Evolutionary conservation across 2,797 vertebrate species (phyloP).

Genomic region (Labroides dimidiatus): DNA sequence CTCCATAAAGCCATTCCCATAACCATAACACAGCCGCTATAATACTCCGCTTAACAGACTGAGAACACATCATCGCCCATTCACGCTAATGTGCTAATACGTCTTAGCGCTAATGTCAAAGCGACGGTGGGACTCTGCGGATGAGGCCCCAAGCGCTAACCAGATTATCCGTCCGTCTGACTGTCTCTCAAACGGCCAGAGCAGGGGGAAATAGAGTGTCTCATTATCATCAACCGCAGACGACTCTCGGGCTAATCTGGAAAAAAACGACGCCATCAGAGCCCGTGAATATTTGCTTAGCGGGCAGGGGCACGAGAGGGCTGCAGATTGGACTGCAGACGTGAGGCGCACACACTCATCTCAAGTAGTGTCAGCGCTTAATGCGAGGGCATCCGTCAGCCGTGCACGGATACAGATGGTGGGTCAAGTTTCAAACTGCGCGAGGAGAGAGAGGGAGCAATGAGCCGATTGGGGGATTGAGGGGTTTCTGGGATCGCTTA

Average conservation of each 20-base stretch:
- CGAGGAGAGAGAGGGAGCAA: slow-evolving; percentile 42
- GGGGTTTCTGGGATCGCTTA: slow-evolving; percentile 77
- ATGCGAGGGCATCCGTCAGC: slow-evolving; percentile 62
- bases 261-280: slow-evolving; percentile 66
- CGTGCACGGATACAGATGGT: slow-evolving; percentile 63
- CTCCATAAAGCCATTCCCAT: slow-evolving; percentile 77
- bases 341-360: slow-evolving; percentile 62
- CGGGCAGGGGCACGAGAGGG: slow-evolving; percentile 39
- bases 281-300: slow-evolving; percentile 74
- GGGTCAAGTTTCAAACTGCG: slow-evolving; percentile 73
- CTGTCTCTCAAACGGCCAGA: slow-evolving; percentile 73
- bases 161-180: slow-evolving; percentile 73
- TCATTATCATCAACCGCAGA: slow-evolving; percentile 77
- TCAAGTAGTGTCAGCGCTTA: slow-evolving; percentile 51
- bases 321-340: slow-evolving; percentile 53
- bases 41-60: slow-evolving; percentile 75
- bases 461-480: slow-evolving; percentile 62
- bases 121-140: slow-evolving; percentile 60
- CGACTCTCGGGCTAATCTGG: slow-evolving; percentile 72
- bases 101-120: slow-evolving; percentile 78
- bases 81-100: slow-evolving; percentile 81
- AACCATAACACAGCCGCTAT: slow-evolving; percentile 74
- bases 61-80: slow-evolving; percentile 77
- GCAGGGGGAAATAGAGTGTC: slow-evolving; percentile 71
- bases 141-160: slow-evolving; percentile 76